Base-by-base conservation (phyloP, 2,888 invertebrate genomes). In the Nematopogon swammerdamellus region DNA sequence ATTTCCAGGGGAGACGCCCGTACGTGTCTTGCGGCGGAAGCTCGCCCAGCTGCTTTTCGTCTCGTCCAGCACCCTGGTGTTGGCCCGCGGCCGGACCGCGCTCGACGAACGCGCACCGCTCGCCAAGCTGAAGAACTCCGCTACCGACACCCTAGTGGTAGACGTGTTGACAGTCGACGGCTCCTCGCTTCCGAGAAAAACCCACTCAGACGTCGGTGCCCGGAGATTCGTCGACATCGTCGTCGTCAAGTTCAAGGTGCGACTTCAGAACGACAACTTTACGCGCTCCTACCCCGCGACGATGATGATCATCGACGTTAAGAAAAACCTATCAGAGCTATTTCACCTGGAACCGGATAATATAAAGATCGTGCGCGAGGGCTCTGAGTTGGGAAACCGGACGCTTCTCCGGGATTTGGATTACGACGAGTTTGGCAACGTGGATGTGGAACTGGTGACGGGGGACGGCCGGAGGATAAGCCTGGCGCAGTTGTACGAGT, bases 261-360 rank as follows among this genome's bases (percentile, higher is more conserved):
- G 60, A n/a, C 70, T 72, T 58, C 77, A 77, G 58, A 70, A 67
- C 53, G 63, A 60, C 11, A 59, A 61, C 36, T 83, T 83, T 55
- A 83, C 82, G 11, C 73, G 82, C 44, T 79, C 82, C 0, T 83
- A 82, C 55, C 72, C 80, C 49, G 72, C 73, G 1, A 70, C 72
- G 18, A 76, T 81, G 63, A 82, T 76, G 52, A 66, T 87, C 46
- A 74, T 70, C 49, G 84, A 84, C 58, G 73, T 87, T 44, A 86
- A 85, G 62, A 77, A 80, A 56, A 84, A 85, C 57, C 69, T 87
- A 44, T 80, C 72, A 1, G 80, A 79, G 1, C 71, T 85, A 44
- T 85, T 87, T 59, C 72, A 79, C 61, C 68, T 83, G 1, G 72
- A 82, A 16, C 70, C 72, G 0, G 68, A 80, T 14, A 67, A 76